Conservation (phyloP, 2,113 vertebrate species). For the Clarias magur region DNA sequence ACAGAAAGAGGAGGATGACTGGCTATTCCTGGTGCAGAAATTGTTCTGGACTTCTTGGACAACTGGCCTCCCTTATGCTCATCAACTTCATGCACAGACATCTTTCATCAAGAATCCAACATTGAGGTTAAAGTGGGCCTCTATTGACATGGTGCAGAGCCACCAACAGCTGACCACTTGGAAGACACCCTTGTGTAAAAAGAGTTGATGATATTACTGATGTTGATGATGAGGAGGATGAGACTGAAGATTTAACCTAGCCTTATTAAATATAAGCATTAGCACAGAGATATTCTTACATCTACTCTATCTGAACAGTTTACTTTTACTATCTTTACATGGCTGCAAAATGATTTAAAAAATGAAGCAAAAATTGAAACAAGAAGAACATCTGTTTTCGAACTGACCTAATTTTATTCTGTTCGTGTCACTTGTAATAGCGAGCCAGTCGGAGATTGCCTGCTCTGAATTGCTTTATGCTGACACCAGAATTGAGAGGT, state of each 20-base stretch:
- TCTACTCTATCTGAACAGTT: not conserved
- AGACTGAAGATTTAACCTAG: not conserved
- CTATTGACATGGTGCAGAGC: too few species aligned
- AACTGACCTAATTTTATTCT: constrained; percentile 8
- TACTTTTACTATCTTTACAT: not conserved
- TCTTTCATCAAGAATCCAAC: too few species aligned
- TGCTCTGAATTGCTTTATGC: constrained; percentile 11
- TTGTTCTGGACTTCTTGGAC: not conserved
- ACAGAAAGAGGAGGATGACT: too few species aligned
- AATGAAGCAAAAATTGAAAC: not conserved
- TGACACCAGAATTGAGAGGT: constrained; percentile 3
- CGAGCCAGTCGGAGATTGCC: not conserved
- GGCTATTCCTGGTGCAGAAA: not conserved
- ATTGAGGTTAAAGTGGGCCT: too few species aligned
- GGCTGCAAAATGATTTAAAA: constrained; percentile 8
- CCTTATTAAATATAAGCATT: not conserved
- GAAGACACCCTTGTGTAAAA: not conserved
- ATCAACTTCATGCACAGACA: too few species aligned
- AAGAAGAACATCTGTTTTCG: constrained; percentile 8
- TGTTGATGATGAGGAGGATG: too few species aligned
- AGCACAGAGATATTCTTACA: not conserved
- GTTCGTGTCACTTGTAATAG: not conserved
- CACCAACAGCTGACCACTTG: too few species aligned
- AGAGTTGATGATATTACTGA: too few species aligned
- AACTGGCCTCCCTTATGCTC: too few species aligned